Evolutionary conservation across 2,797 vertebrate species (phyloP).

Genomic region (Galagoides demidoff): DNA sequence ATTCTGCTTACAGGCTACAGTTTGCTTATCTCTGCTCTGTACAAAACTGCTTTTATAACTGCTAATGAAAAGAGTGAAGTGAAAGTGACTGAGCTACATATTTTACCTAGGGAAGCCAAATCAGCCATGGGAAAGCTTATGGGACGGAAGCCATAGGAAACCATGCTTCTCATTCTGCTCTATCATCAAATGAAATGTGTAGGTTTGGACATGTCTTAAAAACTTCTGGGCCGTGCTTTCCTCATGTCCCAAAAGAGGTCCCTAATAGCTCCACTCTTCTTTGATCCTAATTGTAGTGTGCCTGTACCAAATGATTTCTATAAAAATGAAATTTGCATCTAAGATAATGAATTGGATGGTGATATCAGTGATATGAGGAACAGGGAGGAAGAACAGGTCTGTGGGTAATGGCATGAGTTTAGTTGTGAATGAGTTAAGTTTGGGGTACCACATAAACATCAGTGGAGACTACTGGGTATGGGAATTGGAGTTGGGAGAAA

Average conservation of each 20-base stretch:
- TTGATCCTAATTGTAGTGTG: background rate
- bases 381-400: background rate
- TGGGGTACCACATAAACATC: background rate
- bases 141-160: background rate
- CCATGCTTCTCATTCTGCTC: background rate
- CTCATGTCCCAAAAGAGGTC: background rate
- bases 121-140: background rate
- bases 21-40: background rate
- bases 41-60: background rate
- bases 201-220: background rate
- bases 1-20: background rate
- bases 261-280: background rate
- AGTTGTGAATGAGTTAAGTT: background rate
- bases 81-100: background rate
- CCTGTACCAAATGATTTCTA: background rate
- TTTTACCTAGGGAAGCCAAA: slow-evolving; percentile 11
- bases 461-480: background rate
- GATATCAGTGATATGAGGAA: background rate
- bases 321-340: background rate
- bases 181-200: background rate
- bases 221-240: background rate
- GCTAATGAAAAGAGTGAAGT: slow-evolving; percentile 9
- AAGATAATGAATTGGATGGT: background rate
- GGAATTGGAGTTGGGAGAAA: background rate
- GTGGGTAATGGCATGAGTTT: background rate